phyloP scores from a whole-genome alignment of 1,140 invertebrate species.

The Orchestia grillus region DNA sequence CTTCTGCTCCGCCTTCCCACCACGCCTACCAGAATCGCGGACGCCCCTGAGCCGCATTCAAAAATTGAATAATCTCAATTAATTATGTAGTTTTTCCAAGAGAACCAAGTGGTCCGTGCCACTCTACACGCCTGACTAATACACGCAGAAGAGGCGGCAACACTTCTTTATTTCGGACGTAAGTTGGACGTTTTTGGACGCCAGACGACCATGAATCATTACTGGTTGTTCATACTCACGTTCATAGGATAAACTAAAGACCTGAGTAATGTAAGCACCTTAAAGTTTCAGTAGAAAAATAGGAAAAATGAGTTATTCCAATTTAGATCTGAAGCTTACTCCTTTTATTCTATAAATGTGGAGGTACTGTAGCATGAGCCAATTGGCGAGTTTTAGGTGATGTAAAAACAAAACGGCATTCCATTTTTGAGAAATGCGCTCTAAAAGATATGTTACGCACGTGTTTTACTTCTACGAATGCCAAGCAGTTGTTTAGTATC shows the following conservation, averaged over 20 bases:
- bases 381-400: neutral
- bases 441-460: neutral
- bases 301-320: neutral
- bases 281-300: neutral
- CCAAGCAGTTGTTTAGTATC: neutral
- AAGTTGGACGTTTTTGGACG: neutral
- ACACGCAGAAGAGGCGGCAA: slow-evolving; percentile 26
- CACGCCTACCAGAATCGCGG: slow-evolving; percentile 4
- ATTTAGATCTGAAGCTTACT: neutral
- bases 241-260: neutral
- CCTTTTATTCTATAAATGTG: neutral
- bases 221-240: neutral
- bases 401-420: neutral
- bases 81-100: slow-evolving; percentile 54
- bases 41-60: neutral
- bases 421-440: neutral
- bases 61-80: slow-evolving; percentile 57
- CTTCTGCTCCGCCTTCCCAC: neutral
- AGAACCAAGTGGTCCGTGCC: slow-evolving; percentile 45
- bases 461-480: neutral
- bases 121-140: slow-evolving; percentile 52
- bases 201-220: neutral
- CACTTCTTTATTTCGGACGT: slow-evolving; percentile 19
- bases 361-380: neutral
- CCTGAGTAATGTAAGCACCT: neutral